Evolutionary conservation across 1,140 invertebrate genomes (phyloP), one percentile per base, ranked within the genome.

Genomic region (Cryptotermes secundus): DNA sequence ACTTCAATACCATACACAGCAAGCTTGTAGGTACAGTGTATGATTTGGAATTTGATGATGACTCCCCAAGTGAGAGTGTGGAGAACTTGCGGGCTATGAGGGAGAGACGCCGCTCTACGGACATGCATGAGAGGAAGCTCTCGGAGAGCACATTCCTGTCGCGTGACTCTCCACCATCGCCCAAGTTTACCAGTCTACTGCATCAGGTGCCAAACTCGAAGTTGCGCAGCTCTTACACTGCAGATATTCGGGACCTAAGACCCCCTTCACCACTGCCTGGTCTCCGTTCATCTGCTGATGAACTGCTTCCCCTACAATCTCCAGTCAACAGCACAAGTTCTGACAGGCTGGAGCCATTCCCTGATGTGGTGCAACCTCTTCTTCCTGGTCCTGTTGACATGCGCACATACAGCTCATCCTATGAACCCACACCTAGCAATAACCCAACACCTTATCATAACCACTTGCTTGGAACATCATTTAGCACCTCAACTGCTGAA

Each of bases 1-100:
- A 88, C 81, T 87, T 90, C 35, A 90, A 92, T 81, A 92, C 92
- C 0, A 95, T 95, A 79, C 93, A 94, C 83, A 95, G 93, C 87
- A 96, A 96, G 89, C 90, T 97, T 36, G 93, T 94, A 7, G 96
- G 96, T 4, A 97, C 96, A 2, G 96, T 97, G 1, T 97, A 97
- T 86, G 95, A 96, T 87, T 93, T 96, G 86, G 95, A 97, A 88
- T 96, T 95, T 84, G 95, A 97, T 86, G 96, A 97, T 86, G 96
- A 97, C 86, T 91, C 92, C 6, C 93, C 95, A 16, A 93, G 93
- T 16, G 95, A 94, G 84, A 85, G 86, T 34, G 94, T 96, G 83
- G 94, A 95, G 85, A 95, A 97, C 90, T 88, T 97, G 4, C 92
- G 95, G 87, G 94, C 95, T 22, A 93, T 97, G 91, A 90, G 96